A percentile compares a stretch with the other conserved stretches of the same genome.
phyloP scores from a whole-genome alignment of 2,888 invertebrate species.

The Microctonus aethiopoides region DNA sequence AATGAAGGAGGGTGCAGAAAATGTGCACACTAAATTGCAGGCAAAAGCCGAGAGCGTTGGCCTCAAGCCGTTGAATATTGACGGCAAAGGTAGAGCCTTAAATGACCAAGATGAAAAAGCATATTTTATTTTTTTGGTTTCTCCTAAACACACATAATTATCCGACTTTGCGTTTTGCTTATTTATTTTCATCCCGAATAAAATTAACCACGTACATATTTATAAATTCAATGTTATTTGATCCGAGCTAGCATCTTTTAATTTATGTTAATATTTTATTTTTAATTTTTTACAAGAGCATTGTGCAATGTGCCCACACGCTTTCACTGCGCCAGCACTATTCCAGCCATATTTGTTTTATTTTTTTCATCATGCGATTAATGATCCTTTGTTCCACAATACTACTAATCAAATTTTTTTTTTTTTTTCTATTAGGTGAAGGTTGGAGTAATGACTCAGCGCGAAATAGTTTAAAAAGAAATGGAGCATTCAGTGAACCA shows the following conservation, averaged over 20 bases:
- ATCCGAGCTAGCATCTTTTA: not conserved
- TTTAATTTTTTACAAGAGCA: not conserved
- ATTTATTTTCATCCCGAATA: conserved; percentile 10
- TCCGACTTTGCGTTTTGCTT: conserved; percentile 24
- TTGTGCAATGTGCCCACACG: not conserved
- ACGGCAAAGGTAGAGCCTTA: conserved; percentile 65
- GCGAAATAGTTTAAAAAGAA: conserved; percentile 60
- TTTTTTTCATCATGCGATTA: conserved; percentile 10
- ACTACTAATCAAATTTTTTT: conserved; percentile 22
- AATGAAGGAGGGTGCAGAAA: conserved; percentile 97
- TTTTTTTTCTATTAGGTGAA: conserved; percentile 53
- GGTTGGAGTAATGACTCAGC: conserved; percentile 59
- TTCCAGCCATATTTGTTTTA: conserved; percentile 4
- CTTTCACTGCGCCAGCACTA: conserved; percentile 30
- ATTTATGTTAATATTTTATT: not conserved
- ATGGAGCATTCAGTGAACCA: conserved; percentile 68
- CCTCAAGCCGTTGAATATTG: conserved; percentile 67
- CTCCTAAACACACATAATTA: conserved; percentile 1
- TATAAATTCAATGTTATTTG: not conserved
- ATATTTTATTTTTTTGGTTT: not conserved
- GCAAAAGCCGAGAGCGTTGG: conserved; percentile 88
- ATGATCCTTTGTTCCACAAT: not conserved
- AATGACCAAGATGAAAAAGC: too few species aligned
- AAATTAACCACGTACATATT: not conserved
- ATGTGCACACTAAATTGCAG: conserved; percentile 91